Percentiles rank a stretch among this genome's conserved stretches.
These are phyloP conservation scores for Papilio machaon DNA, from an alignment of 1,140 invertebrate species.

Conservation along the genomic window DNA sequence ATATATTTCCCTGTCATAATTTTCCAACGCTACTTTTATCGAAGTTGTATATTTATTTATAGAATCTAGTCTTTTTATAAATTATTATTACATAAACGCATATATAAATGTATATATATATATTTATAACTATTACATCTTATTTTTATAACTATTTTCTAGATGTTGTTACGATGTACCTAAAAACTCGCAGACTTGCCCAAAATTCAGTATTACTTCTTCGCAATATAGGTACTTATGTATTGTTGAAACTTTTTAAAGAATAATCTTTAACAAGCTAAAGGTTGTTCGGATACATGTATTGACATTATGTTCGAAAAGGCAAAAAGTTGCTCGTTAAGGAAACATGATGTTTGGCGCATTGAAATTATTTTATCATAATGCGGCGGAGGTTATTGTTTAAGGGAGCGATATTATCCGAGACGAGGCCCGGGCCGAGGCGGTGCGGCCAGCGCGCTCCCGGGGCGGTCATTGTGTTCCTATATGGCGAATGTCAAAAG, in stretches of 20 bases:
- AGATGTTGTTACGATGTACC: too few species aligned
- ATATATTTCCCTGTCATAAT: not conserved
- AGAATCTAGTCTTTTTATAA: not conserved
- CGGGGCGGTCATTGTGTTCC: slow-evolving; percentile 80
- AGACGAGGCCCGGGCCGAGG: slow-evolving; percentile 54
- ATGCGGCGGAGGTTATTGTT: slow-evolving; percentile 78
- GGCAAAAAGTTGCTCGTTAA: slow-evolving; percentile 68
- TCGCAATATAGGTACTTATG: not conserved
- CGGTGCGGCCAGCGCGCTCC: slow-evolving; percentile 56
- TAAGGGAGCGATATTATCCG: slow-evolving; percentile 77
- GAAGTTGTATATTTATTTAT: not conserved
- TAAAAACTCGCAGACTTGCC: not conserved
- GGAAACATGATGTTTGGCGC: slow-evolving; percentile 72
- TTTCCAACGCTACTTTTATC: not conserved
- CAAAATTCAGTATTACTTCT: not conserved
- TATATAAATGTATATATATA: not conserved
- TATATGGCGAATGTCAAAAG: slow-evolving; percentile 82
- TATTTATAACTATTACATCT: too few species aligned
- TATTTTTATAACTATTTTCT: too few species aligned
- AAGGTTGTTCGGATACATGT: slow-evolving; percentile 49
- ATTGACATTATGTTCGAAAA: slow-evolving; percentile 50
- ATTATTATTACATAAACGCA: not conserved
- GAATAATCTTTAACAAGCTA: slow-evolving; percentile 48
- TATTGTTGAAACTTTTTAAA: not conserved
- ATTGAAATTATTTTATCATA: slow-evolving; percentile 80